These are phyloP conservation scores for Chironex yamaguchii DNA, from an alignment of 30 jellyfish, hydroid and myxozoan species.

Conservation along the genomic window DNA sequence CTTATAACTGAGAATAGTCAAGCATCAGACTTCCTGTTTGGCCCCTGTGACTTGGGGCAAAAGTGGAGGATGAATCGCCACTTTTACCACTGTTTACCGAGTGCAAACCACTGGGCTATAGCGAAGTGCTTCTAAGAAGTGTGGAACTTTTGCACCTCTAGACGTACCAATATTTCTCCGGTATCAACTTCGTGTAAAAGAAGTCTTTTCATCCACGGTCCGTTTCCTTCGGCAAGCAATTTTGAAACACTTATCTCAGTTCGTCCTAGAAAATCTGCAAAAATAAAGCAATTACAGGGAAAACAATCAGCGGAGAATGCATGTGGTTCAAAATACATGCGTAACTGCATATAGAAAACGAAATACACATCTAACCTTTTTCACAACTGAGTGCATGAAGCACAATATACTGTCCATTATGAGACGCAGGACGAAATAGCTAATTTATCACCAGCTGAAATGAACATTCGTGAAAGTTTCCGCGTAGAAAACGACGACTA, in stretches of 20 bases:
- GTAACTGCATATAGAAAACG: not conserved
- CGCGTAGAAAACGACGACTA: too few relatives aligned
- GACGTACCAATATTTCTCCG: conserved; percentile 92
- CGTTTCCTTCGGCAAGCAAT: conserved; percentile 85
- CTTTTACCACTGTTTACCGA: too few relatives aligned
- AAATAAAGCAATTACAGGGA: not conserved
- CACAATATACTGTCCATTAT: not conserved
- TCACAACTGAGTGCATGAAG: not conserved
- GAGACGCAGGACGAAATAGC: too few relatives aligned
- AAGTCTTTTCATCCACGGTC: conserved; percentile 92
- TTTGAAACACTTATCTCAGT: conserved; percentile 88
- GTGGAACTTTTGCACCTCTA: conserved; percentile 73
- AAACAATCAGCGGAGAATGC: not conserved
- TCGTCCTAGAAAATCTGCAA: conserved; percentile 96
- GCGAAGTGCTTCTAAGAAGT: not conserved
- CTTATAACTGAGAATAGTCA: too few relatives aligned
- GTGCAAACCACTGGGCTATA: too few relatives aligned
- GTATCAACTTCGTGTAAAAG: conserved; percentile 96
- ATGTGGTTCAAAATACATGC: not conserved
- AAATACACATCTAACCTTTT: not conserved
- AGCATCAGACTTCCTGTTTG: too few relatives aligned
- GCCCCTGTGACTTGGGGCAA: too few relatives aligned
- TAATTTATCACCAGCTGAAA: too few relatives aligned
- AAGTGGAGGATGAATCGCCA: too few relatives aligned
- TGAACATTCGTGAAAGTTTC: too few relatives aligned